These are phyloP conservation scores for Rhynchonycteris naso DNA, from an alignment of 2,797 vertebrate genomes.

Conservation along the genomic window DNA sequence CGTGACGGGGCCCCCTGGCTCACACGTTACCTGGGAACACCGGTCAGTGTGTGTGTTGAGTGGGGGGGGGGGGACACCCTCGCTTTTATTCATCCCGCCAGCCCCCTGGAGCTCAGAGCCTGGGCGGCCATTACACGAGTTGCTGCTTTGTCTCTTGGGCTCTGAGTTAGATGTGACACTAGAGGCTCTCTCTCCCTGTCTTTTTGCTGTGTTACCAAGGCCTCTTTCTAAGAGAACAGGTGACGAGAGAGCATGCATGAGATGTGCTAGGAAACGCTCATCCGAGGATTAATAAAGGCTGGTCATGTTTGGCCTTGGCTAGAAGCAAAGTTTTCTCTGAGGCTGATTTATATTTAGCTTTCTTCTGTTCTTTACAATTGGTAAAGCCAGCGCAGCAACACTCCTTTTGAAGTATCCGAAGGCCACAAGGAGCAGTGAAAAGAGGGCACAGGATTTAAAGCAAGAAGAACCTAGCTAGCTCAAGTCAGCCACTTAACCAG, in stretches of 20 bases:
- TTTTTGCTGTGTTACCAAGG: conserved; percentile 54
- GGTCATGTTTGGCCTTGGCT: conserved; percentile 63
- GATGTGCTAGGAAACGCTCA: conserved; percentile 42
- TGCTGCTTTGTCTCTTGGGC: conserved; percentile 48
- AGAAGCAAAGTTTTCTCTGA: conserved; percentile 55
- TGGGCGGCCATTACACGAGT: neutral
- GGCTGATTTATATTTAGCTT: conserved; percentile 73
- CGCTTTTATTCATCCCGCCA: conserved; percentile 25
- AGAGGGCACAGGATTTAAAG: conserved; percentile 68
- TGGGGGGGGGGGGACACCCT: neutral
- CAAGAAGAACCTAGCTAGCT: conserved; percentile 56
- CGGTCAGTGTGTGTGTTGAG: neutral
- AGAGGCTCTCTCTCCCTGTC: conserved; percentile 44
- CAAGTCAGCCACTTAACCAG: conserved; percentile 15
- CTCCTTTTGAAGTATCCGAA: conserved; percentile 68
- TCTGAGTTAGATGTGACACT: conserved; percentile 55
- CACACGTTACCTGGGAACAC: neutral
- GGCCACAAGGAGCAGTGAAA: conserved; percentile 62
- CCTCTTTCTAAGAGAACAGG: conserved; percentile 61
- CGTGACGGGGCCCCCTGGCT: neutral
- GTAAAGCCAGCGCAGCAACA: conserved; percentile 59
- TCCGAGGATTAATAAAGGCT: conserved; percentile 44
- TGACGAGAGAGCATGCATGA: conserved; percentile 54
- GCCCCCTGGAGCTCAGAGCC: neutral
- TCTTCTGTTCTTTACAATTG: conserved; percentile 64